Conservation (phyloP, 2,888 invertebrate species). For the Morinoia aosen region DNA sequence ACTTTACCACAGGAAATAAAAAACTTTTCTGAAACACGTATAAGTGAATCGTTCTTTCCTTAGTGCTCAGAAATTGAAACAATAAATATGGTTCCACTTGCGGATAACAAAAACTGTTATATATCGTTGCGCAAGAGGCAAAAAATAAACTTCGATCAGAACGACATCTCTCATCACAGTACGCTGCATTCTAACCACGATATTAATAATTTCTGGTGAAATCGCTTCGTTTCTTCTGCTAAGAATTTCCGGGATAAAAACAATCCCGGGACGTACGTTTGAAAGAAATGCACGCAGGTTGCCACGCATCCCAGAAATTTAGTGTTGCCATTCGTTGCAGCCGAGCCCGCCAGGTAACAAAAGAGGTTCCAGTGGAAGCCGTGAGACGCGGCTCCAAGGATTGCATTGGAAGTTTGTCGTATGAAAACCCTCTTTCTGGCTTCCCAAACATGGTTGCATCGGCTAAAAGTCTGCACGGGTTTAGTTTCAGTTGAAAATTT, state of each 20-base stretch:
- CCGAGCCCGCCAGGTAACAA: constrained; percentile 35
- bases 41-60: too few relatives aligned
- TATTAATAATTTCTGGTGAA: not conserved
- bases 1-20: too few relatives aligned
- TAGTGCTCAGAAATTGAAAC: too few relatives aligned
- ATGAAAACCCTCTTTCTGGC: too few relatives aligned
- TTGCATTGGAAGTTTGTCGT: not conserved
- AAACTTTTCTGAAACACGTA: too few relatives aligned
- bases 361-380: not conserved
- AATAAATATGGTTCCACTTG: too few relatives aligned
- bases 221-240: not conserved
- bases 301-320: constrained; percentile 27
- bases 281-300: constrained; percentile 14
- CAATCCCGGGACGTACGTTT: not conserved
- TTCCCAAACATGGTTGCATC: too few relatives aligned
- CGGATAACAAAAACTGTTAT: not conserved
- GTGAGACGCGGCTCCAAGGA: not conserved
- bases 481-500: too few relatives aligned
- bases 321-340: constrained; percentile 34
- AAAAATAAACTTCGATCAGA: not conserved
- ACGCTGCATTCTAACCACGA: not conserved
- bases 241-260: constrained; percentile 1
- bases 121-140: not conserved
- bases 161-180: not conserved
- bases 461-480: too few relatives aligned